These are phyloP conservation scores for Zophobas atratus DNA, from an alignment of 1,140 invertebrate genomes.

Conservation along the genomic window DNA sequence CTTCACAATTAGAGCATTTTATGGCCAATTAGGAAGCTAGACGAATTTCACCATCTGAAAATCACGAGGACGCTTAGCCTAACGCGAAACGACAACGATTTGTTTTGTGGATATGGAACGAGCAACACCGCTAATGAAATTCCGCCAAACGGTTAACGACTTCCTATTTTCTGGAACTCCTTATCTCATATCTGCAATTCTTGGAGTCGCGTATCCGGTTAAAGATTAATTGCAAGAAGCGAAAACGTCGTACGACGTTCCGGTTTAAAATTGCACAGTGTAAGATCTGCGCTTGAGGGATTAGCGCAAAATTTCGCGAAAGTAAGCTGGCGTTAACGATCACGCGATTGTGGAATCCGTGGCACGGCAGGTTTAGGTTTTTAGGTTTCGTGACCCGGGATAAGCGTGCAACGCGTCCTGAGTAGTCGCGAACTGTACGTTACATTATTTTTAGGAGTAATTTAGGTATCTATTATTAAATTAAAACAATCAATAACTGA, in stretches of 20 bases:
- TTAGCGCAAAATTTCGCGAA: no score
- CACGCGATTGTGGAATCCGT: no score
- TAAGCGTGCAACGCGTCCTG: no score
- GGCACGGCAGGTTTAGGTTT: no score
- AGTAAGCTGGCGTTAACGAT: no score
- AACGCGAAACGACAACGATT: constrained; percentile 11
- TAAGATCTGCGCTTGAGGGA: no score
- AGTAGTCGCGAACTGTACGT: no score
- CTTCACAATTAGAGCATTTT: not conserved
- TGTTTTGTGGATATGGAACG: constrained; percentile 18
- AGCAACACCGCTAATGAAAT: constrained; percentile 13
- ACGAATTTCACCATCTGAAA: not conserved
- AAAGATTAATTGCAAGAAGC: not conserved
- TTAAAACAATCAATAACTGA: no score
- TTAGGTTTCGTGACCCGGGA: no score
- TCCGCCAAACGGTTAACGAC: constrained; percentile 15
- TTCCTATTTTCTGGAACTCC: constrained; percentile 11
- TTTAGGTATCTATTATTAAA: no score
- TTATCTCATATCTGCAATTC: constrained; percentile 1
- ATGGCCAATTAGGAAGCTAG: not conserved
- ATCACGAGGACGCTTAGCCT: not conserved
- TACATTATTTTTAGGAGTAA: no score
- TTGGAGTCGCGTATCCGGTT: not conserved
- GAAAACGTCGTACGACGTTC: not conserved
- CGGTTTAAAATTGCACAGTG: no score